A percentile compares a stretch with the other conserved stretches of the same genome.
phyloP scores from a whole-genome alignment of 2,797 vertebrate genomes.

The Sternarchorhynchus goeldii region DNA sequence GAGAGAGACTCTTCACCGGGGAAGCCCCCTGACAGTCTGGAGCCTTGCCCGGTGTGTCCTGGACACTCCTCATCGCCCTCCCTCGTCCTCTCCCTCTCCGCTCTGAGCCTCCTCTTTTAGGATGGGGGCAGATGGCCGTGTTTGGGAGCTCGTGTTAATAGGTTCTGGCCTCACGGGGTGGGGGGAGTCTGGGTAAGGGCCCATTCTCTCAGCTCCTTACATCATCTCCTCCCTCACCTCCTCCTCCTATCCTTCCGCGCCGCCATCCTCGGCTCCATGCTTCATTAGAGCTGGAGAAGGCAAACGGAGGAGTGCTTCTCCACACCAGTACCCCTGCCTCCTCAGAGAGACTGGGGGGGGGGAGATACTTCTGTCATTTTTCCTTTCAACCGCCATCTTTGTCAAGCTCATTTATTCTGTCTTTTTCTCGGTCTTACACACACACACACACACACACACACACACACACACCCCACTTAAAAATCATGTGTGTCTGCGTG shows the following conservation, averaged over 20 bases:
- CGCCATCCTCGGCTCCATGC: background rate
- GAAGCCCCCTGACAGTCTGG: too few relatives aligned
- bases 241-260: slow-evolving; percentile 5
- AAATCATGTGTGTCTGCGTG: background rate
- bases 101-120: background rate
- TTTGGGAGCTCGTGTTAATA: too few relatives aligned
- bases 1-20: too few relatives aligned
- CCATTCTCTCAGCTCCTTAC: background rate
- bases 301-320: slow-evolving; percentile 24
- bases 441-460: slow-evolving; percentile 39
- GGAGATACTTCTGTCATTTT: background rate
- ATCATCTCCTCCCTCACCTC: slow-evolving; percentile 5
- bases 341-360: slow-evolving; percentile 18
- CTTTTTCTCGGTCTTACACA: slow-evolving; percentile 28
- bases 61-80: too few relatives aligned
- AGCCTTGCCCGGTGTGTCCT: too few relatives aligned
- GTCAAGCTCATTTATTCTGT: too few relatives aligned
- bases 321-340: background rate
- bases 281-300: slow-evolving; percentile 24
- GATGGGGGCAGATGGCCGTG: too few relatives aligned
- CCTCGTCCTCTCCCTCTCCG: background rate
- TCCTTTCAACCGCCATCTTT: too few relatives aligned
- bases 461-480: background rate
- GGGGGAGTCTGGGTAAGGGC: too few relatives aligned
- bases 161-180: too few relatives aligned